Conservation (phyloP, 2,888 invertebrate species). For the Panzeria rudis region DNA sequence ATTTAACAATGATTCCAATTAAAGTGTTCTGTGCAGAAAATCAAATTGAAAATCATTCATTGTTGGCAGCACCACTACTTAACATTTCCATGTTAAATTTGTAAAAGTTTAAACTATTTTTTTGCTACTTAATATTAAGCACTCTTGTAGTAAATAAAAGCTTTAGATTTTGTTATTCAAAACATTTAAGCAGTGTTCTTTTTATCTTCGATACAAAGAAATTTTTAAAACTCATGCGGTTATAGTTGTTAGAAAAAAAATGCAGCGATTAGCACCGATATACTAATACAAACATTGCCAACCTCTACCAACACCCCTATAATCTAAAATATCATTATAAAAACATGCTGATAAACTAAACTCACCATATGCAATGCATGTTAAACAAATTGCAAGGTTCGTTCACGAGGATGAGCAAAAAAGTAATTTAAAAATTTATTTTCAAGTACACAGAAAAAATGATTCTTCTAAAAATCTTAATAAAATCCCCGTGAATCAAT, state of each 20-base stretch:
- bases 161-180: neutral
- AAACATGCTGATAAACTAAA: conserved; percentile 43
- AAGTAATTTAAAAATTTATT: neutral
- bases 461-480: no score
- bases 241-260: conserved; percentile 17
- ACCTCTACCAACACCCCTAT: neutral
- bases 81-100: neutral
- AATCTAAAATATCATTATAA: conserved; percentile 43
- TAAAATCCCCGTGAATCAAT: no score
- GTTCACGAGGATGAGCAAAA: neutral
- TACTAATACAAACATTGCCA: neutral
- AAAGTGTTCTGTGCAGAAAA: neutral
- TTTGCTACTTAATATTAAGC: neutral
- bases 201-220: conserved; percentile 46
- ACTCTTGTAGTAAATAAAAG: neutral
- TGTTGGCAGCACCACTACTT: neutral
- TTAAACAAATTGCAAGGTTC: conserved; percentile 40
- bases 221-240: conserved; percentile 48
- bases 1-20: conserved; percentile 26
- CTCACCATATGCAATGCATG: conserved; percentile 44
- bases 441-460: neutral
- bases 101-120: neutral
- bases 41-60: conserved; percentile 1
- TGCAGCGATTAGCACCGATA: conserved; percentile 9
- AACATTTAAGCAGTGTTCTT: neutral